phyloP scores from a whole-genome alignment of 2,888 invertebrate species.

The Pocota personata region DNA sequence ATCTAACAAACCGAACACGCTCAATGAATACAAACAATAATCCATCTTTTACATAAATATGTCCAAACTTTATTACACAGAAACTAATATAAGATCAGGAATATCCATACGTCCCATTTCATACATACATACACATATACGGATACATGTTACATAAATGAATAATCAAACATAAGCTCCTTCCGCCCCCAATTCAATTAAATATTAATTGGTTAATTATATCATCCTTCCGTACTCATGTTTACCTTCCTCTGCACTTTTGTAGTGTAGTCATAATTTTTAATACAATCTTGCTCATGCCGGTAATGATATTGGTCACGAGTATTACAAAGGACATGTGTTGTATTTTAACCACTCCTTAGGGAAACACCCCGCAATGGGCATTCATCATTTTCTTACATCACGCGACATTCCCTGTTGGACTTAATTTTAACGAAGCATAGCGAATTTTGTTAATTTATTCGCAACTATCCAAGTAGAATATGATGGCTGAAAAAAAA shows the following conservation, averaged over 20 bases:
- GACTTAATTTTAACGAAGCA: constrained; percentile 44
- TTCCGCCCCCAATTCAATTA: constrained; percentile 11
- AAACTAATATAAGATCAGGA: no score
- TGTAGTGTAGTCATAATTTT: neutral
- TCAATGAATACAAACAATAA: no score
- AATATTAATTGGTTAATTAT: constrained; percentile 50
- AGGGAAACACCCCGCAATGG: constrained; percentile 56
- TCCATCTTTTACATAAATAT: no score
- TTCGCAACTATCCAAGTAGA: constrained; percentile 24
- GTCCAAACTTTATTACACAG: no score
- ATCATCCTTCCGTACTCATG: neutral
- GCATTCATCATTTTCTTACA: constrained; percentile 66
- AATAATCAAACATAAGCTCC: constrained; percentile 12
- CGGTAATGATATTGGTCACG: constrained; percentile 66
- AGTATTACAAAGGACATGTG: constrained; percentile 42
- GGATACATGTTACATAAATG: neutral
- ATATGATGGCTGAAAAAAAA: constrained; percentile 4
- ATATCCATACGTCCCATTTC: neutral
- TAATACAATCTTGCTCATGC: constrained; percentile 40
- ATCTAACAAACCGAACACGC: no score
- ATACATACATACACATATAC: no score
- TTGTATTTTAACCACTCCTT: constrained; percentile 61
- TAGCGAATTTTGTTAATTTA: constrained; percentile 54
- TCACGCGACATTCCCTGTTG: constrained; percentile 61
- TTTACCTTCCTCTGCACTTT: neutral